Percentiles rank a stretch among this genome's conserved stretches.
Evolutionary conservation across 2,888 invertebrate species (phyloP).

Genomic region (Oegoconia quadripuncta): DNA sequence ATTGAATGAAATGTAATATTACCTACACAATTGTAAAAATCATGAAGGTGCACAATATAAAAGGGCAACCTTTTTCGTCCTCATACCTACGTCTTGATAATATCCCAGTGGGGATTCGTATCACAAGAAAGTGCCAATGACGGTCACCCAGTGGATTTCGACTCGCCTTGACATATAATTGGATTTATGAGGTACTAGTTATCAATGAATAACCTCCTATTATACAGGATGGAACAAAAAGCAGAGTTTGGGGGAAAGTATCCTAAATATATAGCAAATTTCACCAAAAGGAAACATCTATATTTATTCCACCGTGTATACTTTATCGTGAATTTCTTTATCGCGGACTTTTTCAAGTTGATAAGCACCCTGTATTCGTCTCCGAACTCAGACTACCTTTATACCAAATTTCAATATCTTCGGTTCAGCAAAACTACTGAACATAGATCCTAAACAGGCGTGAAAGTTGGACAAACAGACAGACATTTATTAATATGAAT

Average conservation of each 20-base stretch:
- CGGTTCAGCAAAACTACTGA: no score
- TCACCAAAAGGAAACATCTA: no score
- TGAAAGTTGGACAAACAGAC: no score
- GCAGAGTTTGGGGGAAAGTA: constrained; percentile 1
- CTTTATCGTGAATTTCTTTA: no score
- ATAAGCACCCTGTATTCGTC: no score
- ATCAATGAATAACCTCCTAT: constrained; percentile 30
- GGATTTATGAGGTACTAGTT: constrained; percentile 54
- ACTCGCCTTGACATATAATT: constrained; percentile 60
- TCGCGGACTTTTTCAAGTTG: no score
- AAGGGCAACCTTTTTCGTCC: constrained; percentile 31
- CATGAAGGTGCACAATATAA: constrained; percentile 23
- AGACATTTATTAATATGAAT: no score
- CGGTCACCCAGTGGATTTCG: constrained; percentile 38
- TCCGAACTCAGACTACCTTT: no score
- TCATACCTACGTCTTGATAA: constrained; percentile 30
- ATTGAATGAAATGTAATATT: no score
- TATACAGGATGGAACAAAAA: not conserved
- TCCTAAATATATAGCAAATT: not conserved
- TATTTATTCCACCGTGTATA: no score
- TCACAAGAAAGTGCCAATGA: constrained; percentile 46
- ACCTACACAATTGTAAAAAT: constrained; percentile 19
- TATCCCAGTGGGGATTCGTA: constrained; percentile 36
- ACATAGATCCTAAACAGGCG: no score
- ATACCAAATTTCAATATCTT: no score